phyloP scores from a whole-genome alignment of 23 tunicate species.

The Oikopleura albicans region DNA sequence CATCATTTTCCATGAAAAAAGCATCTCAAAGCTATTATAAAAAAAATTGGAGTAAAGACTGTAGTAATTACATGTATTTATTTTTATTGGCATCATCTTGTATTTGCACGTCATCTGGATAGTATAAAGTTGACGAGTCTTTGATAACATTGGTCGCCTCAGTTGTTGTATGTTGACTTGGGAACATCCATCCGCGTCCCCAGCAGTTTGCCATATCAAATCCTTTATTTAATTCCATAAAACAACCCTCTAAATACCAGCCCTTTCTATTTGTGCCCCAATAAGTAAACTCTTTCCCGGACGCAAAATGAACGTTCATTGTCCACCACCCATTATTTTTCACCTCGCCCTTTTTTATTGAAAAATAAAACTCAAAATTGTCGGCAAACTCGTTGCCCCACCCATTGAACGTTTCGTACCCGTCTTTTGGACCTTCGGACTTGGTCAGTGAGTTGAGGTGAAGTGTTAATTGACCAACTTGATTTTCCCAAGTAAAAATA shows the following conservation, averaged over 20 bases:
- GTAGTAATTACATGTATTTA: too few species aligned
- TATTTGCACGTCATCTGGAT: too few species aligned
- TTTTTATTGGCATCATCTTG: too few species aligned
- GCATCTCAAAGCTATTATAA: too few species aligned
- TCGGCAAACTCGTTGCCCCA: background rate
- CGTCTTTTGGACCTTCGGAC: background rate
- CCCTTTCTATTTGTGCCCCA: background rate
- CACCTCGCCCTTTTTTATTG: background rate
- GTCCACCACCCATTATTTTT: background rate
- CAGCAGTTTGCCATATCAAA: background rate
- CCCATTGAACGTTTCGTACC: background rate
- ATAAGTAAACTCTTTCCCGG: background rate
- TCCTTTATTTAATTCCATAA: background rate
- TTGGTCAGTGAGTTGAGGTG: background rate
- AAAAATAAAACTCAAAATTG: background rate
- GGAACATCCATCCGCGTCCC: background rate
- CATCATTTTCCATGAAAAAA: too few species aligned
- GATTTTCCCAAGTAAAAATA: background rate
- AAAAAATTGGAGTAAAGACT: too few species aligned
- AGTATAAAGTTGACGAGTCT: too few species aligned
- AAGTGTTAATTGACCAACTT: background rate
- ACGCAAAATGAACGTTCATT: background rate
- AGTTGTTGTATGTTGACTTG: background rate
- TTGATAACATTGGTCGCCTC: background rate
- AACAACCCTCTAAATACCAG: background rate